Percentiles rank a stretch among this genome's conserved stretches.
Evolutionary conservation across 2,888 invertebrate species (phyloP).

Genomic region (Lutraria lutraria): DNA sequence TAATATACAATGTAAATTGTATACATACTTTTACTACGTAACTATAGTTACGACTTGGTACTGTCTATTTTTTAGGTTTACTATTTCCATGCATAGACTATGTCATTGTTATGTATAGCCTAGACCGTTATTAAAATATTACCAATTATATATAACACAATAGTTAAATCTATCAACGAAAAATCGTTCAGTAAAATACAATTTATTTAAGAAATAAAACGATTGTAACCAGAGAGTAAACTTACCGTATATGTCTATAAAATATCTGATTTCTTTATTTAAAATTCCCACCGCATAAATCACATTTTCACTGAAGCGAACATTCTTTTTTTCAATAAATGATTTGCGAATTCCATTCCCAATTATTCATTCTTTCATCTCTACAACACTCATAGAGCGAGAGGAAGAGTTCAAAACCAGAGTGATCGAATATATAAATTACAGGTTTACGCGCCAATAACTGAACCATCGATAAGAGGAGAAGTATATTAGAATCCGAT

Average conservation of each 20-base stretch:
- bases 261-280: not conserved
- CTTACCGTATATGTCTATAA: not conserved
- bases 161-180: no score
- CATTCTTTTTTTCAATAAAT: not conserved
- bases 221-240: no score
- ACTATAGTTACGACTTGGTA: no score
- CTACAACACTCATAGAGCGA: not conserved
- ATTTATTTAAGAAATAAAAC: no score
- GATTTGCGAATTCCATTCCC: not conserved
- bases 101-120: no score
- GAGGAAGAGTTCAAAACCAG: not conserved
- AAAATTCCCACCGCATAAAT: not conserved
- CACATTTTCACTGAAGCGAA: not conserved
- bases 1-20: no score
- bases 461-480: not conserved
- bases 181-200: no score
- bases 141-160: no score
- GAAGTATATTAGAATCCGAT: not conserved
- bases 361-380: not conserved
- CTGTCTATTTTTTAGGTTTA: no score
- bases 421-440: not conserved
- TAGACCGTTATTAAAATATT: no score
- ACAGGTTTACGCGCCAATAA: slow-evolving; percentile 1
- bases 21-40: no score
- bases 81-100: no score